Evolutionary conservation across 2,797 vertebrate genomes (phyloP).

Genomic region (Urocyon cinereoargenteus): DNA sequence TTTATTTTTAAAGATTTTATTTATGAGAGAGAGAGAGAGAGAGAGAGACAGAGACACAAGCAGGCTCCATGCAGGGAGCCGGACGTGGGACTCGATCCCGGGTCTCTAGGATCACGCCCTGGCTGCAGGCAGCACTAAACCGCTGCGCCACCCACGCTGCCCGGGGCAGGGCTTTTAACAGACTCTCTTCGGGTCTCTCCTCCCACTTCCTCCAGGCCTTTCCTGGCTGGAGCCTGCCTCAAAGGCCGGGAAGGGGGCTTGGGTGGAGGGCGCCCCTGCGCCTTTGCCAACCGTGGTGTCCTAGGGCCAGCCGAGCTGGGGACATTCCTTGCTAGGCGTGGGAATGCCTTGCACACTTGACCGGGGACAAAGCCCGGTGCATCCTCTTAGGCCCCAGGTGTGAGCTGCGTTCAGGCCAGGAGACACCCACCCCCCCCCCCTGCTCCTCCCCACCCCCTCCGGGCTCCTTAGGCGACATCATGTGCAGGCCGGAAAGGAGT

Average conservation of each 20-base stretch:
- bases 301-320: constrained; percentile 82
- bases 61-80: too few species aligned
- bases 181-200: constrained; percentile 47
- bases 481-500: background rate
- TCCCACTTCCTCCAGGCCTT: background rate
- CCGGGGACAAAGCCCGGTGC: background rate
- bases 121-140: too few species aligned
- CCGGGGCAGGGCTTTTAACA: constrained; percentile 73
- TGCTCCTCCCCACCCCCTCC: background rate
- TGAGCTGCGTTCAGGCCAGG: background rate
- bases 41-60: too few species aligned
- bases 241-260: background rate
- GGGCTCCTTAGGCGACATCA: background rate
- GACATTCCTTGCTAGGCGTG: constrained; percentile 83
- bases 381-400: background rate
- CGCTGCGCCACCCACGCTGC: too few species aligned
- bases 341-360: constrained; percentile 47
- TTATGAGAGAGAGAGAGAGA: too few species aligned
- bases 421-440: background rate
- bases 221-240: constrained; percentile 51
- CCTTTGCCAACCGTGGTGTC: constrained; percentile 73
- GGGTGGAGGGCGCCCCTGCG: constrained; percentile 80
- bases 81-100: too few species aligned
- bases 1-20: too few species aligned
- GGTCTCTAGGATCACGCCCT: too few species aligned